Base-by-base conservation (phyloP, 2,888 invertebrate genomes). In the Agrotis ipsilon region DNA sequence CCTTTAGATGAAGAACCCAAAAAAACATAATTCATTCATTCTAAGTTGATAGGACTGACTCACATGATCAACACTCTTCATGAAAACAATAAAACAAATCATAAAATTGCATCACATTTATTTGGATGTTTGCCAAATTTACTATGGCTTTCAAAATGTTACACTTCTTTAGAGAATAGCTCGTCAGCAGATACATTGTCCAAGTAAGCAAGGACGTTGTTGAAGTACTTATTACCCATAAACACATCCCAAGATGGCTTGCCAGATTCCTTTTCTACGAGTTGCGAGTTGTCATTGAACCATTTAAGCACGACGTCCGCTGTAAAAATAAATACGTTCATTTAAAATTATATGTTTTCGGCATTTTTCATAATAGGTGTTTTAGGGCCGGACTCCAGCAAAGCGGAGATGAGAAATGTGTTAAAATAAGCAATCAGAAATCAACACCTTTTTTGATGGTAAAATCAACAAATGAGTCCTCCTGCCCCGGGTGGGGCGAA, bases 231-330 rank as follows among this genome's bases (percentile, higher is more conserved):
- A 27, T 13, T 45, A 11, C 21, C 0, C 16, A 18, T 32, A 7
- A 75, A 4, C 0, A 13, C 19, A 0, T 46, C 0, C 52, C 71
- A 24, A 1, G n/a, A 4, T 9, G 39, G 21, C 13, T 45, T 5
- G 6, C 32, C 21, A n/a, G 48, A 21, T 4, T 3, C 1, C 11
- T 45, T n/a, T 14, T 68, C 72, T 0, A 68, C 21, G 5, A 18
- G 0, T 19, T 59, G 54, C 83, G 68, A 67, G 24, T 82, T 78
- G 0, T 52, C 45, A 39, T 78, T 74, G 1, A 54, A 14, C 11
- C 13, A 51, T 27, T 55, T 70, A 48, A 51, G 75, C 1, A n/a
- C 57, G 45, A 43, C 39, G 1, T 68, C 68, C 68, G 83, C 82
- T 70, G 52, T 51, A 68, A 72, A 48, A 46, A 48, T 27, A 39